These are phyloP conservation scores for Armadillidium nasatum DNA, from an alignment of 1,140 invertebrate genomes.

Conservation along the genomic window DNA sequence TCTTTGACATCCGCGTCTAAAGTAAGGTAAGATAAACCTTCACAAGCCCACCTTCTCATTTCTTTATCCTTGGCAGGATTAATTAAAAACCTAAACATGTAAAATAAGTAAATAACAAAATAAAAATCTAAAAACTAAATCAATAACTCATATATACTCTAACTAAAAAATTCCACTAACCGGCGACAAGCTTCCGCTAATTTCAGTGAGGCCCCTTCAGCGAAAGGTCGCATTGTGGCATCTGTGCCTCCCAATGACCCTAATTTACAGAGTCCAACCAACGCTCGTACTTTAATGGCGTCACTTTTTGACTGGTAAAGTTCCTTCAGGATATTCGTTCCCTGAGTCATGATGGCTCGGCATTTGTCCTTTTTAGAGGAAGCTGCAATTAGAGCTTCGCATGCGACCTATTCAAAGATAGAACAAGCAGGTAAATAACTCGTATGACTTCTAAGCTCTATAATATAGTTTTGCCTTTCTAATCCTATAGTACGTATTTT, in stretches of 20 bases:
- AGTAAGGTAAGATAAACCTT: slow-evolving; percentile 94
- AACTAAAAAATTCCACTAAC: slow-evolving; percentile 46
- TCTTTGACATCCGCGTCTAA: slow-evolving; percentile 98
- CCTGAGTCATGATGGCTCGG: slow-evolving; percentile 80
- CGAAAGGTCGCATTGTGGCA: slow-evolving; percentile 85
- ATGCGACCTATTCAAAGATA: slow-evolving; percentile 70
- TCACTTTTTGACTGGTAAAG: slow-evolving; percentile 89
- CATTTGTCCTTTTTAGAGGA: slow-evolving; percentile 97
- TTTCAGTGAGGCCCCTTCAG: slow-evolving; percentile 89
- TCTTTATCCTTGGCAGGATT: slow-evolving; percentile 82
- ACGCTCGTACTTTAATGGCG: slow-evolving; percentile 75
- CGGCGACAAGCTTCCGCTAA: slow-evolving; percentile 85
- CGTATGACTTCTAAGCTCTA: not conserved
- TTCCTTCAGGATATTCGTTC: slow-evolving; percentile 88
- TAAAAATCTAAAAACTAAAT: not conserved
- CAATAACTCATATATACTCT: not conserved
- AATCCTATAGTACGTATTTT: no score
- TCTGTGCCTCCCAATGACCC: slow-evolving; percentile 95
- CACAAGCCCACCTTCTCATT: slow-evolving; percentile 90
- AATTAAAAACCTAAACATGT: slow-evolving; percentile 71
- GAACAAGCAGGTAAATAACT: not conserved
- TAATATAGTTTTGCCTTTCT: no score
- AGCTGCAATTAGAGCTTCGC: slow-evolving; percentile 92
- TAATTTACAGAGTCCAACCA: slow-evolving; percentile 94
- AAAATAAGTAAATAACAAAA: slow-evolving; percentile 26